phyloP scores from a whole-genome alignment of 2,113 vertebrate genomes.

The Steatornis caripensis region DNA sequence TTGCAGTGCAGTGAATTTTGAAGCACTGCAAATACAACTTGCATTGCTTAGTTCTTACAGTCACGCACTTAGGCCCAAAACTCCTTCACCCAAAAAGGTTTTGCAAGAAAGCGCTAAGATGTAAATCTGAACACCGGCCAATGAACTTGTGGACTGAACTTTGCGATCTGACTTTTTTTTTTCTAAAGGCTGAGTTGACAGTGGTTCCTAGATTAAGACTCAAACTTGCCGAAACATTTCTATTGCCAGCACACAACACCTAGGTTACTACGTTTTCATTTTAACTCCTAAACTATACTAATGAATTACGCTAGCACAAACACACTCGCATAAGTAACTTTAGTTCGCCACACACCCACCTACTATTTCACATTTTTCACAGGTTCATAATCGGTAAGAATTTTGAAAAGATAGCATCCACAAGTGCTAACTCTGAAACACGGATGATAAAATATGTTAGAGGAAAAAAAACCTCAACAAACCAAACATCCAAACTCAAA shows the following conservation, averaged over 20 bases:
- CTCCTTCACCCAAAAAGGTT: neutral
- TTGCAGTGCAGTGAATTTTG: neutral
- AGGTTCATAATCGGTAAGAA: neutral
- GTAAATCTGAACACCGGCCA: neutral
- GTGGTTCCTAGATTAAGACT: neutral
- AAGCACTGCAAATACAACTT: neutral
- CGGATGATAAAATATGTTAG: rapidly evolving
- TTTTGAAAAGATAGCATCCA: neutral
- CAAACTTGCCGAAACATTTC: rapidly evolving
- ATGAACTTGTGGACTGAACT: neutral
- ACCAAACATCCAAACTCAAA: neutral
- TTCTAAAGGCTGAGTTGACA: too few species aligned
- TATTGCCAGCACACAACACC: neutral
- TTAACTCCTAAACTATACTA: neutral
- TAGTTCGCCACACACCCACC: neutral
- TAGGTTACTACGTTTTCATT: neutral
- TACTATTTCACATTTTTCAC: neutral
- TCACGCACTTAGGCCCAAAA: neutral
- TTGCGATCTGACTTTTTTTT: neutral
- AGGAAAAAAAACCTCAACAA: neutral
- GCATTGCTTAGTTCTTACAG: neutral
- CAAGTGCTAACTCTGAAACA: neutral
- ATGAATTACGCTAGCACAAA: neutral
- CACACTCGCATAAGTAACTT: rapidly evolving
- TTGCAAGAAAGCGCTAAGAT: neutral